These are phyloP conservation scores for Glossophaga mutica DNA, from an alignment of 2,797 vertebrate species.

Conservation along the genomic window DNA sequence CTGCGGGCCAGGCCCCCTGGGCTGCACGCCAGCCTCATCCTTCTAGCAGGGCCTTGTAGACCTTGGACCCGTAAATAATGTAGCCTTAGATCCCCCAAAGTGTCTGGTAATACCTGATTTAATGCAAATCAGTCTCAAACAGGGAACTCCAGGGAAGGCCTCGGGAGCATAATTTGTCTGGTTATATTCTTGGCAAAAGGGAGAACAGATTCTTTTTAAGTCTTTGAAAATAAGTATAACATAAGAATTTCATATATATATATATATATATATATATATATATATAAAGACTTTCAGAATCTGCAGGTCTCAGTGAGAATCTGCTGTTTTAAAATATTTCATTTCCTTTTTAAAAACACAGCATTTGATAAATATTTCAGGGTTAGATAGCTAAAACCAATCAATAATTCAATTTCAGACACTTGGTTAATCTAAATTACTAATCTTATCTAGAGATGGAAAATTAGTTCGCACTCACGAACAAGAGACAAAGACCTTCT, in stretches of 20 bases:
- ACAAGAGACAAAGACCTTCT: not conserved
- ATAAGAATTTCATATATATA: not conserved
- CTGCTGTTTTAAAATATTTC: not conserved
- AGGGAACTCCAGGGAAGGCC: not conserved
- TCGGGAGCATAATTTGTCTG: not conserved
- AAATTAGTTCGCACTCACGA: not conserved
- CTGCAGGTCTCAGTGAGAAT: not conserved
- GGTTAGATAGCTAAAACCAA: not conserved
- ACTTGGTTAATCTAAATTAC: not conserved
- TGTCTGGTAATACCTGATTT: not conserved
- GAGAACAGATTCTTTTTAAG: not conserved
- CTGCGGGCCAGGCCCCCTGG: rapidly evolving
- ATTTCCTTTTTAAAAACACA: not conserved
- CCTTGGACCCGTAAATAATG: not conserved
- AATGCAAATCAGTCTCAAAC: not conserved
- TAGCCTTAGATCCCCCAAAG: not conserved
- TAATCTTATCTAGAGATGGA: not conserved
- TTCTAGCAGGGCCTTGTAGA: too few relatives aligned
- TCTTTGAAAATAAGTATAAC: not conserved
- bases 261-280: too few relatives aligned
- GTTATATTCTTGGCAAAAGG: not conserved
- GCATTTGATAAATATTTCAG: not conserved
- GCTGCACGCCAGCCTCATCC: not conserved
- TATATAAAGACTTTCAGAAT: not conserved
- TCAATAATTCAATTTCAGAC: not conserved